These are phyloP conservation scores for Drosophila limbata DNA, from an alignment of 2,888 invertebrate species.

Conservation along the genomic window DNA sequence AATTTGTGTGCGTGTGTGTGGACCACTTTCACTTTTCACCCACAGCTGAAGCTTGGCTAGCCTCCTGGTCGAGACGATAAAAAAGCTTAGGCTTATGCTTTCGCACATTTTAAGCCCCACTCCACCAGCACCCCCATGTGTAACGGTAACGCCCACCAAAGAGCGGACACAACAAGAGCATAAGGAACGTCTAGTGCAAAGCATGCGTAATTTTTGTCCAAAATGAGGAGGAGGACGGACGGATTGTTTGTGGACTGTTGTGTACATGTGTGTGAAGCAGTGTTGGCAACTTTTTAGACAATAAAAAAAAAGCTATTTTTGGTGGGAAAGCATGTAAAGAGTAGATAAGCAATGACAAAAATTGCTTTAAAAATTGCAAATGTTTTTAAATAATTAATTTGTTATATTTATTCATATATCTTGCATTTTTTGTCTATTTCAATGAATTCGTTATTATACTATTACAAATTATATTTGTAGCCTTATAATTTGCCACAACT, in stretches of 20 bases:
- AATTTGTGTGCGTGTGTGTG: conserved; percentile 47
- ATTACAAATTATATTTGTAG: too few relatives aligned
- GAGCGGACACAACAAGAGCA: conserved; percentile 41
- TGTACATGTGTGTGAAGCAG: neutral
- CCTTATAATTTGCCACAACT: too few relatives aligned
- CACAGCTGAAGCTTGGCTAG: conserved; percentile 45
- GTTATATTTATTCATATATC: too few relatives aligned
- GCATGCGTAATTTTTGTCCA: conserved; percentile 60
- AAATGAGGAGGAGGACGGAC: neutral
- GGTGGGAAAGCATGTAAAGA: too few relatives aligned
- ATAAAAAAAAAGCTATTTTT: too few relatives aligned
- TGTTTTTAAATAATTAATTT: too few relatives aligned
- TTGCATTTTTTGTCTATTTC: too few relatives aligned
- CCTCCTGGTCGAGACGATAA: conserved; percentile 75
- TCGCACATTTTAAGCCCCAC: conserved; percentile 72
- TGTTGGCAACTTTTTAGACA: too few relatives aligned
- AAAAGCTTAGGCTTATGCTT: conserved; percentile 80
- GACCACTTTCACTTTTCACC: conserved; percentile 66
- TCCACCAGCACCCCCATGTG: conserved; percentile 2
- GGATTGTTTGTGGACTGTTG: conserved; percentile 7
- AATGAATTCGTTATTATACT: too few relatives aligned
- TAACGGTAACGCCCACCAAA: conserved; percentile 20
- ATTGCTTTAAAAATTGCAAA: too few relatives aligned
- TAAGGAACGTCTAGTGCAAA: conserved; percentile 63
- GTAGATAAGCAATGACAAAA: too few relatives aligned